Base-by-base conservation (phyloP, 2,113 vertebrate species). In the Zosterops hypoxanthus region DNA sequence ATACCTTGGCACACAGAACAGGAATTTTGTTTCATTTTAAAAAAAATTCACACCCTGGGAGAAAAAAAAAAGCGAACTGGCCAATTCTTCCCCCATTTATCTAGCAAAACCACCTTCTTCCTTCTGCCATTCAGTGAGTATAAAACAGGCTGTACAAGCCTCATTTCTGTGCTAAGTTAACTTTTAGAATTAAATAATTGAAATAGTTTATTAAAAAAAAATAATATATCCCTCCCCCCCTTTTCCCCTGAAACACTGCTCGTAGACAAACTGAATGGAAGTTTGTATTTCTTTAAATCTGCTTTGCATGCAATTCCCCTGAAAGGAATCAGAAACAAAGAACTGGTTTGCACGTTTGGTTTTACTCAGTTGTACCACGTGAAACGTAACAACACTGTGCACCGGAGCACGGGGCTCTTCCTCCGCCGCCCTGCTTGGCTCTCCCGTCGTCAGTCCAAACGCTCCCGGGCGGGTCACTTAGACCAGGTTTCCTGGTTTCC, bases 1-100 rank as follows among this genome's bases (percentile, higher is more conserved):
- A 98, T 98, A 98, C 98, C 98, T 99, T 99, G 99, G 99, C 99
- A 99, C 99, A 99, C 98, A 97, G 98, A 98, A 98, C 98, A 98
- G 98, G 97, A 98, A 98, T 98, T 98, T 93, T 65, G 97, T 97
- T 97, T 97, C 95, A 90, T 97, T 96, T 94, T 91, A 78, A 95
- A 97, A 92, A 89, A 97, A 97, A 95, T 71, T 87, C 95, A 97
- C 82, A 84, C 85, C 71, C 59, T 77, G 88, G 96, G 95, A 97
- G 91, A 52, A 85, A 96, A 93, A 94, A 84, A 82, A 95, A 97
- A 96, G 93, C 97, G 96, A 98, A 98, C 97, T 97, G 97, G 97
- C 96, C 97, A 86, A 96, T 97, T 97, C 92, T 97, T 98, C 97
- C 95, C 94, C 96, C 87, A 66, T 91, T 97, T 92, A 92, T 78